These are phyloP conservation scores for Motacilla tschutschensis DNA, from an alignment of 2,113 vertebrate genomes.

Conservation along the genomic window DNA sequence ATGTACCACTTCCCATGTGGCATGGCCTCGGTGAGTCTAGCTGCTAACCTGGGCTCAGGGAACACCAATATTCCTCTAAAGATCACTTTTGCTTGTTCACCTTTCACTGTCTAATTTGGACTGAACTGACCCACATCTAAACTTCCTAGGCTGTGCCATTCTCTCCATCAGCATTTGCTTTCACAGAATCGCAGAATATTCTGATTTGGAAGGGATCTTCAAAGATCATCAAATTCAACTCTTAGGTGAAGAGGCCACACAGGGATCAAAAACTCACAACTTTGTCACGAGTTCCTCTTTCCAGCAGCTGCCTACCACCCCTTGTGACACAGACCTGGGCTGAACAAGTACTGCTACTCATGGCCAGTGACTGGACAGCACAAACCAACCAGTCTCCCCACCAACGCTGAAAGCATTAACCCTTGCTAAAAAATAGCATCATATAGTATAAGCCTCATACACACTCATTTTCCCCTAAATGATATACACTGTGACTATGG, in stretches of 20 bases:
- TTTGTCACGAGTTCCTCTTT: background rate
- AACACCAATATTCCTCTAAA: background rate
- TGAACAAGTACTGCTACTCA: no score
- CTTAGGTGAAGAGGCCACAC: background rate
- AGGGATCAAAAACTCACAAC: background rate
- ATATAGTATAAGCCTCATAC: background rate
- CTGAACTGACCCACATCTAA: background rate
- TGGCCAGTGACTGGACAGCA: fast-evolving
- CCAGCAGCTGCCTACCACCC: background rate
- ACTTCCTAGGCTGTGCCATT: background rate
- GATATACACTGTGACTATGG: no score
- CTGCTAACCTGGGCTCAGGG: background rate
- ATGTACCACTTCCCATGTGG: background rate
- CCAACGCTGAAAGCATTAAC: background rate
- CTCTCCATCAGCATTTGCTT: background rate
- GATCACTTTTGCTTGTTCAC: background rate
- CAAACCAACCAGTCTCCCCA: background rate
- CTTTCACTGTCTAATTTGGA: background rate
- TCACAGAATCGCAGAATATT: background rate
- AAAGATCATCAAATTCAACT: background rate
- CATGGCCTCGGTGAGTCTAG: fast-evolving
- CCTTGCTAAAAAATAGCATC: fast-evolving
- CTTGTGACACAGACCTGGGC: background rate
- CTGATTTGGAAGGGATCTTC: background rate
- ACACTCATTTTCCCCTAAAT: background rate